A percentile compares a stretch with the other conserved stretches of the same genome.
These are phyloP conservation scores for Halesus radiatus DNA, from an alignment of 1,140 invertebrate species.

Conservation along the genomic window DNA sequence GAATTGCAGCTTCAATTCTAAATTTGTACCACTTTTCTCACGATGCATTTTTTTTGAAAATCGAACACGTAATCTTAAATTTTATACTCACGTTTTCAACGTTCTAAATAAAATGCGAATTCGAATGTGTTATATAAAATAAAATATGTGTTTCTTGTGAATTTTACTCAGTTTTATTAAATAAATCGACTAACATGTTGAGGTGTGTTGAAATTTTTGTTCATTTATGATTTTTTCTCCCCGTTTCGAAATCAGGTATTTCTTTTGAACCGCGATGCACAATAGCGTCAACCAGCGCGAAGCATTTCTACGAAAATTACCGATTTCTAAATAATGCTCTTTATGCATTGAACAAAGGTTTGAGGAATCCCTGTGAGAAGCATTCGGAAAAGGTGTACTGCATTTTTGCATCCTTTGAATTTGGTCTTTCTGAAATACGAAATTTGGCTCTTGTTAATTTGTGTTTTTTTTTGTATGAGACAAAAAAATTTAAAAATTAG, in stretches of 20 bases:
- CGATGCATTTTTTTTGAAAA: slow-evolving; percentile 10
- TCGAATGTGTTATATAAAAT: not conserved
- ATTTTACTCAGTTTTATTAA: not conserved
- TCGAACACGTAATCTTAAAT: not conserved
- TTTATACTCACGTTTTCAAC: not conserved
- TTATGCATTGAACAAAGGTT: slow-evolving; percentile 11
- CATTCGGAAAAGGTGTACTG: too few relatives aligned
- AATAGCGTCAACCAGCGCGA: not conserved
- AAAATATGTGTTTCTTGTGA: not conserved
- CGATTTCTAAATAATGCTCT: not conserved
- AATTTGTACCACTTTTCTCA: not conserved
- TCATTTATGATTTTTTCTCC: not conserved
- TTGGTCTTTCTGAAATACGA: too few relatives aligned
- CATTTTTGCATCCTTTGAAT: too few relatives aligned
- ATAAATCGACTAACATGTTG: not conserved
- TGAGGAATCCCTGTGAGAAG: too few relatives aligned
- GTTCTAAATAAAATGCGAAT: not conserved
- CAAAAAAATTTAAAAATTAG: too few relatives aligned
- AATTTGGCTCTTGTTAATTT: too few relatives aligned
- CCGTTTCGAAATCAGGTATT: not conserved
- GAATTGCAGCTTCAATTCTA: not conserved
- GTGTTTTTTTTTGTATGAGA: too few relatives aligned
- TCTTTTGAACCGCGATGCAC: not conserved
- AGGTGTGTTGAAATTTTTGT: slow-evolving; percentile 9
- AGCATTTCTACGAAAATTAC: not conserved